These are phyloP conservation scores for Tokudaia muenninki DNA, from an alignment of 2,797 vertebrate genomes.

Conservation along the genomic window DNA sequence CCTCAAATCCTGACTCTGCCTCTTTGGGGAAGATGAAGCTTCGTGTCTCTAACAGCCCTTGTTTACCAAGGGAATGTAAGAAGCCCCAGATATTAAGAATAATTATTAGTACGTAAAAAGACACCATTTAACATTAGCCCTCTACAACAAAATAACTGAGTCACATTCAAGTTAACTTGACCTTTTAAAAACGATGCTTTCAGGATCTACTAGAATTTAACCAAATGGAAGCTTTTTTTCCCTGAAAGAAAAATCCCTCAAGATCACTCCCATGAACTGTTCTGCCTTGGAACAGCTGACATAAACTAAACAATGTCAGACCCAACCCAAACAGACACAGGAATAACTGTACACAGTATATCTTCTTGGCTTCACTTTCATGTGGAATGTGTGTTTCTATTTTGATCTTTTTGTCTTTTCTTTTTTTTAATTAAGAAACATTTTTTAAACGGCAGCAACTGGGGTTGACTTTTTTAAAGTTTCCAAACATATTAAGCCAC, in stretches of 20 bases:
- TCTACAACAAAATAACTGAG: conserved; percentile 59
- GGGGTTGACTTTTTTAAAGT: conserved; percentile 43
- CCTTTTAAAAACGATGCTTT: conserved; percentile 72
- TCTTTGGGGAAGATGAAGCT: neutral
- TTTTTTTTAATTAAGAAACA: conserved; percentile 73
- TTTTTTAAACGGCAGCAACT: conserved; percentile 77
- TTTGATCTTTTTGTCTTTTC: conserved; percentile 80
- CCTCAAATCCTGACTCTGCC: neutral
- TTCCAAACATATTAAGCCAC: conserved; percentile 73
- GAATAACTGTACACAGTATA: conserved; percentile 77
- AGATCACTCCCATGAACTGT: conserved; percentile 74
- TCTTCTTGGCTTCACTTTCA: conserved; percentile 82
- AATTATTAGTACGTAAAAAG: conserved; percentile 59
- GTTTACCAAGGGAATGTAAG: conserved; percentile 1
- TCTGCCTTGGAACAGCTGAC: conserved; percentile 80
- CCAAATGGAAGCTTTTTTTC: conserved; percentile 23
- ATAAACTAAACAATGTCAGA: conserved; percentile 83
- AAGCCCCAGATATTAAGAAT: conserved; percentile 13
- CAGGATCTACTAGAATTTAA: conserved; percentile 49
- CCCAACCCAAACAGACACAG: conserved; percentile 78
- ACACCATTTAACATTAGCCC: conserved; percentile 56
- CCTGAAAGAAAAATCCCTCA: neutral
- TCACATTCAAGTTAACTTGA: conserved; percentile 64
- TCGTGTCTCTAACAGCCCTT: neutral
- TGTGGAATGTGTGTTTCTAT: conserved; percentile 78